Base-by-base conservation (phyloP, 2,888 invertebrate genomes). In the Urechis unicinctus region DNA sequence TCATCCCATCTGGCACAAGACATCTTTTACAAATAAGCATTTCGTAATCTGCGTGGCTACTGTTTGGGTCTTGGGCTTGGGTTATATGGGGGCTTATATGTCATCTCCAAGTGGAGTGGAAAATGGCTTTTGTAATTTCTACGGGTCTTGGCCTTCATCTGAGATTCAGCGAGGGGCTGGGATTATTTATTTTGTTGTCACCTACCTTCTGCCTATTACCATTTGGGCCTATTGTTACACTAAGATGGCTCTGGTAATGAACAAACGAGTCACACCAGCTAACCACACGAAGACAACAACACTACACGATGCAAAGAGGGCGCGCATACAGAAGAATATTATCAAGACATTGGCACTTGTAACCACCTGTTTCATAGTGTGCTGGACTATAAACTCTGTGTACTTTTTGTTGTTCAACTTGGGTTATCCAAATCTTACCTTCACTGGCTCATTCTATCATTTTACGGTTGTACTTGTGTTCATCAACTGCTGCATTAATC, bases 401-500 rank as follows among this genome's bases (percentile, higher is more conserved):
- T 59, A 55, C 52, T 62, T 54, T 49, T 36, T 61, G n/a, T 42
- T 59, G 52, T 59, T 57, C 47, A 57, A 61, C 46, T 22, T 62
- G 21, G 62, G 61, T 3, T 49, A 46, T n/a, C 26, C 13, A 17
- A 24, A 24, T 21, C 22, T 24, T 6, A 55, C 56, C 41, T 55
- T 53, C 36, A 44, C 17, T 3, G 41, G 52, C 24, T 24, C n/a
- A 21, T 54, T 62, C 52, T 61, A 59, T 30, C 53, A 61, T 42
- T 57, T 59, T 55, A 59, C 55, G 31, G 61, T 62, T 22, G 43
- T 61, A 26, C 25, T 43, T 41, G 51, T 60, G 13, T 60, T 60
- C 46, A 9, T 56, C 6, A 61, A 61, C 50, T 61, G 56, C 24
- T 61, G 59, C 47, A 42, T 60, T 24, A 60, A 63, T 44, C 63